Percentiles rank a stretch among this genome's conserved stretches.
These are phyloP conservation scores for Xiphorhynchus elegans DNA, from an alignment of 2,113 vertebrate genomes.

Conservation along the genomic window DNA sequence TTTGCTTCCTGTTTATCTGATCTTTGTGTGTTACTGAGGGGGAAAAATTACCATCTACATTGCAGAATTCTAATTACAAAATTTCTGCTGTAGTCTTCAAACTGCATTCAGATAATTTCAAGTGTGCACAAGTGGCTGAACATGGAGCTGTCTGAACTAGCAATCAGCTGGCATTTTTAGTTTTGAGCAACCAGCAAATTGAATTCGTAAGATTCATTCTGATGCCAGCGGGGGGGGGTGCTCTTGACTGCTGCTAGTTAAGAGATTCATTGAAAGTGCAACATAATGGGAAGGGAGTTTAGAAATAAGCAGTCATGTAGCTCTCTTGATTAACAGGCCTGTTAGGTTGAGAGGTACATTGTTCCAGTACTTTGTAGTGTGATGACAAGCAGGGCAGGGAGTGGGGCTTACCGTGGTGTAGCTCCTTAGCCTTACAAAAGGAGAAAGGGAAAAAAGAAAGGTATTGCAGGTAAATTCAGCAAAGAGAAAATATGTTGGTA, in stretches of 20 bases:
- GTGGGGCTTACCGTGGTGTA: background rate
- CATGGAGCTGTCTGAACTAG: slow-evolving; percentile 53
- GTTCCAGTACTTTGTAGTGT: background rate
- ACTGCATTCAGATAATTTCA: slow-evolving; percentile 70
- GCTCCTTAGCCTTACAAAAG: background rate
- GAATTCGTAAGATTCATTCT: slow-evolving; percentile 67
- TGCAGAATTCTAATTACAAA: slow-evolving; percentile 71
- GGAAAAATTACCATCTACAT: slow-evolving; percentile 65
- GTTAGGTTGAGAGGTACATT: slow-evolving; percentile 50
- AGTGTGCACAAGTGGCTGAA: slow-evolving; percentile 63
- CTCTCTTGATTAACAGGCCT: slow-evolving; percentile 61
- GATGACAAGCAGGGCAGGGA: background rate
- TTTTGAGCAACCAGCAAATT: slow-evolving; percentile 65
- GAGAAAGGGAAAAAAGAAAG: background rate
- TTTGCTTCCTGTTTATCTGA: slow-evolving; percentile 67
- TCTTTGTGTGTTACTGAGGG: slow-evolving; percentile 49
- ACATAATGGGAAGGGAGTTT: slow-evolving; percentile 62
- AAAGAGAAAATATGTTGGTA: background rate
- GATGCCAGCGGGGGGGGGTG: slow-evolving; percentile 64
- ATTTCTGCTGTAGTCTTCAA: slow-evolving; percentile 72
- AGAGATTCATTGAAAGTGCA: slow-evolving; percentile 54
- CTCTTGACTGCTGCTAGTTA: slow-evolving; percentile 62
- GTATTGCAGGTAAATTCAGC: background rate
- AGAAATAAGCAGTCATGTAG: slow-evolving; percentile 51
- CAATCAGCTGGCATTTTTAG: slow-evolving; percentile 66